phyloP scores from a whole-genome alignment of 2,888 invertebrate genomes.

The Leuctra nigra region DNA sequence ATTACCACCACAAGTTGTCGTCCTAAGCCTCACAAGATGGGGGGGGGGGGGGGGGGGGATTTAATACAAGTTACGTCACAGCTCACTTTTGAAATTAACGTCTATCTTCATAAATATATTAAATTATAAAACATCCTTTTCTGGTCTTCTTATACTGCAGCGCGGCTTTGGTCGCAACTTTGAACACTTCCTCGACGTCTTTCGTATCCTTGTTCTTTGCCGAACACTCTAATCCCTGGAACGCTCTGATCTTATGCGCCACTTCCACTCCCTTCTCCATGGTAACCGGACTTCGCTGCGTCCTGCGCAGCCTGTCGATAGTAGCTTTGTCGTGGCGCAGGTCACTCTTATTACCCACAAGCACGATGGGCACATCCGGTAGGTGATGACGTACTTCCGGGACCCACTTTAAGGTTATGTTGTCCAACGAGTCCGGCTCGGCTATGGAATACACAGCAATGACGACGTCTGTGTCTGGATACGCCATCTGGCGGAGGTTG shows the following conservation, averaged over 20 bases:
- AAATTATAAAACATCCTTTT: too few relatives aligned
- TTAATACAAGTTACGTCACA: too few relatives aligned
- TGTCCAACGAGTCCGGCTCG: constrained; percentile 53
- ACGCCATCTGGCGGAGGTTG: constrained; percentile 47
- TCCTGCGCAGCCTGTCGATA: constrained; percentile 90
- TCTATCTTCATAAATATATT: too few relatives aligned
- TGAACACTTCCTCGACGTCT: constrained; percentile 98
- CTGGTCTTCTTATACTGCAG: too few relatives aligned
- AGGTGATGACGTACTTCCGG: constrained; percentile 56
- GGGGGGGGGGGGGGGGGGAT: too few relatives aligned
- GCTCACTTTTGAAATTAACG: too few relatives aligned
- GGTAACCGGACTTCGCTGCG: constrained; percentile 97
- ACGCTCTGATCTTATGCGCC: constrained; percentile 98
- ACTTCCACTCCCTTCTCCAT: constrained; percentile 95
- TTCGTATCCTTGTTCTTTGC: constrained; percentile 99
- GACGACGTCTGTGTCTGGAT: constrained; percentile 56
- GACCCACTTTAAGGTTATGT: constrained; percentile 57
- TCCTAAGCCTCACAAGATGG: too few relatives aligned
- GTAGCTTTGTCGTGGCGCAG: constrained; percentile 89
- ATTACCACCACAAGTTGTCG: too few relatives aligned
- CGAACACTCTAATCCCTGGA: constrained; percentile 97
- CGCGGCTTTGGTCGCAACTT: constrained; percentile 96
- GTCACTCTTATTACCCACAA: constrained; percentile 63
- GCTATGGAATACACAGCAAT: constrained; percentile 58
- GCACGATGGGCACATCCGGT: constrained; percentile 54